These are phyloP conservation scores for Nemopilema nomurai DNA, from an alignment of 30 jellyfish, hydroid and myxozoan species.

Conservation along the genomic window DNA sequence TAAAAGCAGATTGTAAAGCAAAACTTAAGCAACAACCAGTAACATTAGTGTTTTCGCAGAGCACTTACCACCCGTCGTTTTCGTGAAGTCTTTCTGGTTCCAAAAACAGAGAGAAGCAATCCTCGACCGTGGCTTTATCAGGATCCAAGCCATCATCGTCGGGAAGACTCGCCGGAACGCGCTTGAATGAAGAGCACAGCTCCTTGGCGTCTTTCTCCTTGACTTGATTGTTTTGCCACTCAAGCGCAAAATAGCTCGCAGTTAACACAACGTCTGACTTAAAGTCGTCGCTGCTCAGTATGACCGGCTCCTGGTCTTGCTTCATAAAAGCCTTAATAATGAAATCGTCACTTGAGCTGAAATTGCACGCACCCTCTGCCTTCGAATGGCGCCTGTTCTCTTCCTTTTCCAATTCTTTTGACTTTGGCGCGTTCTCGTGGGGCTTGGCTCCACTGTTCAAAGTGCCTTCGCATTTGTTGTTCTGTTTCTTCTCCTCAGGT, in stretches of 20 bases:
- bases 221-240: constrained; percentile 68
- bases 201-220: constrained; percentile 56
- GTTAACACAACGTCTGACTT: constrained; percentile 49
- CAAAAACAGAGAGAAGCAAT: constrained; percentile 82
- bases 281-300: constrained; percentile 56
- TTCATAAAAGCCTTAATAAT: constrained; percentile 62
- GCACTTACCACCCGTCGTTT: constrained; percentile 88
- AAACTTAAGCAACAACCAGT: no score
- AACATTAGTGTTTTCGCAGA: no score
- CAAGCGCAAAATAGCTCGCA: constrained; percentile 61
- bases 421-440: constrained; percentile 15
- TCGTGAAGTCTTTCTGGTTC: constrained; percentile 90
- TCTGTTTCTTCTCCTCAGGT: constrained; percentile 44
- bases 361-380: constrained; percentile 58
- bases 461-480: constrained; percentile 16
- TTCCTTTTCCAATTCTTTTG: constrained; percentile 40
- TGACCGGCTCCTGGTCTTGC: constrained; percentile 66
- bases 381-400: constrained; percentile 36
- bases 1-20: no score
- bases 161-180: background rate
- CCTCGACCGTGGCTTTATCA: constrained; percentile 73
- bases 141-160: constrained; percentile 44
- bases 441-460: background rate
- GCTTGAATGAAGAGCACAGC: constrained; percentile 39
- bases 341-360: constrained; percentile 10